Evolutionary conservation across 2,797 vertebrate genomes (phyloP), one percentile per base, ranked within the genome.

Genomic region (Lithobates sylvaticus): DNA sequence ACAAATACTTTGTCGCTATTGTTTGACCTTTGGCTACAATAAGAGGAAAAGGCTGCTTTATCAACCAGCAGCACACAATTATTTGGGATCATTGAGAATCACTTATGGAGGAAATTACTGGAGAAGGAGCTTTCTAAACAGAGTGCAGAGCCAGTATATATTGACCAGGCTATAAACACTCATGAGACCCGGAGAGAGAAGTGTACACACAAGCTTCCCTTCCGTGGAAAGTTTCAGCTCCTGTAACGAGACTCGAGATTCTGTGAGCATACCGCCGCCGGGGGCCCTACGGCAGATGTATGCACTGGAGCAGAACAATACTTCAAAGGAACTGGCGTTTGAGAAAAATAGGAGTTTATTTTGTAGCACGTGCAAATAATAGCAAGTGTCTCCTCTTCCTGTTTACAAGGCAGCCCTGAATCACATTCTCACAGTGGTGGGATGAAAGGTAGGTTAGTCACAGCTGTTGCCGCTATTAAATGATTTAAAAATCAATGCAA

Each of bases 301-400:
- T 36, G 67, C 70, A 42, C 42, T 58, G 61, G 67, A 54, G 78
- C 34, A 65, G 58, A 86, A 86, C 85, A 86, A 86, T 83, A n/a
- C 70, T 79, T 85, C 84, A 85, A 85, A 85, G 77, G 84, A 75
- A 75, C 76, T 68, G 29, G 64, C 71, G 67, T 73, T 78, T 42
- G 70, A 67, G 80, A 76, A 83, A 65, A 86, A 78, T 77, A 77
- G 23, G 68, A 1, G 29, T 82, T 78, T 83, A 87, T 67, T 78
- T 67, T 83, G 72, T 34, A 47, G 39, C 79, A 77, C 67, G 74
- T 72, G 54, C 69, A 78, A 78, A 78, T 77, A 87, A 87, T 29
- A 87, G 74, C 85, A 54, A 83, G 80, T 85, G 76, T 50, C 44
- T 78, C 72, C 68, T 65, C 29, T 83, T 87, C 85, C 85, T 87